Conservation (phyloP, 2,888 invertebrate species). For the Euplexia lucipara region DNA sequence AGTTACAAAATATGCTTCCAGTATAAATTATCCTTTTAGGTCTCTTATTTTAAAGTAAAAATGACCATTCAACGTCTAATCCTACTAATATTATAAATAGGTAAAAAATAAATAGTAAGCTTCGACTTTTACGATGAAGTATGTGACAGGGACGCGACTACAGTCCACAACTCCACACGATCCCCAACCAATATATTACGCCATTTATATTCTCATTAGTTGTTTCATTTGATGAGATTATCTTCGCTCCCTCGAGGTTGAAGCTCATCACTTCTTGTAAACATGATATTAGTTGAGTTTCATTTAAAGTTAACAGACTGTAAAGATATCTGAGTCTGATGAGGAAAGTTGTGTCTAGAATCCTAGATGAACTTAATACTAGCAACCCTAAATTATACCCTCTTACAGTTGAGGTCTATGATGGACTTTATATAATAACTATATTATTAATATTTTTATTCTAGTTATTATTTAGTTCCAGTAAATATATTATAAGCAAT, state of each 20-base stretch:
- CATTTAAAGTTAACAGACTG: conserved; percentile 78
- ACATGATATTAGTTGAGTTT: conserved; percentile 76
- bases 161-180: conserved; percentile 72
- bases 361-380: conserved; percentile 13
- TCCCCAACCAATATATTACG: conserved; percentile 88
- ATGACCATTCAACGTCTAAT: background rate
- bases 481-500: background rate
- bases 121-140: conserved; percentile 51
- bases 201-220: conserved; percentile 89
- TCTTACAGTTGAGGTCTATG: background rate
- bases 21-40: background rate
- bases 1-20: background rate
- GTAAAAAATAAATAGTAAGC: conserved; percentile 21
- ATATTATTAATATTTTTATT: no score
- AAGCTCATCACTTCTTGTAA: conserved; percentile 83
- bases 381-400: background rate
- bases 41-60: conserved; percentile 7
- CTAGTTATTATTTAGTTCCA: background rate
- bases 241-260: conserved; percentile 81
- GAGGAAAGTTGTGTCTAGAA: conserved; percentile 45
- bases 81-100: background rate
- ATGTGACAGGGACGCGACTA: conserved; percentile 61
- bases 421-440: no score
- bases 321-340: conserved; percentile 69
- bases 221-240: conserved; percentile 88